These are phyloP conservation scores for Heterotis niloticus DNA, from an alignment of 2,113 vertebrate species.

Conservation along the genomic window DNA sequence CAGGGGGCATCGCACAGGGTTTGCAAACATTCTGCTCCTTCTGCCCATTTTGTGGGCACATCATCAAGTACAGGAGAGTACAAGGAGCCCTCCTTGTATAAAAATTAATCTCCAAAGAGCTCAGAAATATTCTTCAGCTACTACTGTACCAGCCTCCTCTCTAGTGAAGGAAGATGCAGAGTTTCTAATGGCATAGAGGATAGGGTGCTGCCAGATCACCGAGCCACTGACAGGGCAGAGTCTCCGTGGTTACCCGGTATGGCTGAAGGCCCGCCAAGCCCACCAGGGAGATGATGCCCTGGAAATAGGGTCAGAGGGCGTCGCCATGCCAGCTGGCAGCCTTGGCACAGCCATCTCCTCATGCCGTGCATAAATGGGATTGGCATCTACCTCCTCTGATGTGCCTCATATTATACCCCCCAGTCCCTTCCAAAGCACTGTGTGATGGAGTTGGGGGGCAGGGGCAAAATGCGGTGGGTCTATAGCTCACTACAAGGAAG, in stretches of 20 bases:
- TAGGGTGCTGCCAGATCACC: no score
- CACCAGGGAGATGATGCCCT: neutral
- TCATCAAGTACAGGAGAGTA: no score
- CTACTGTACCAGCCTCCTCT: no score
- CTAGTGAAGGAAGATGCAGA: no score
- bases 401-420: slow-evolving; percentile 31
- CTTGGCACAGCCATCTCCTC: slow-evolving; percentile 39
- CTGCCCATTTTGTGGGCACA: no score
- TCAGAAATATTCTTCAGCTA: no score
- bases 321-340: slow-evolving; percentile 31
- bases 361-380: slow-evolving; percentile 48
- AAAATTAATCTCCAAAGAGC: neutral
- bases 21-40: neutral
- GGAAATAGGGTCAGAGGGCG: slow-evolving; percentile 30
- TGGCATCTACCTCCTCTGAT: slow-evolving; percentile 41
- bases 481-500: slow-evolving; percentile 25
- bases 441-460: slow-evolving; percentile 21
- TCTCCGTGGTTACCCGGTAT: no score
- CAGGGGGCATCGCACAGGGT: no score
- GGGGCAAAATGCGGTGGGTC: slow-evolving; percentile 32
- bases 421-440: slow-evolving; percentile 19
- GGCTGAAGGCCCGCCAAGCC: slow-evolving; percentile 15
- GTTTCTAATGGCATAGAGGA: no score
- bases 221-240: no score
- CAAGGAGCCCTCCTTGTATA: neutral